Conservation (phyloP, 2,797 vertebrate species). For the Poeciliopsis gracilis region DNA sequence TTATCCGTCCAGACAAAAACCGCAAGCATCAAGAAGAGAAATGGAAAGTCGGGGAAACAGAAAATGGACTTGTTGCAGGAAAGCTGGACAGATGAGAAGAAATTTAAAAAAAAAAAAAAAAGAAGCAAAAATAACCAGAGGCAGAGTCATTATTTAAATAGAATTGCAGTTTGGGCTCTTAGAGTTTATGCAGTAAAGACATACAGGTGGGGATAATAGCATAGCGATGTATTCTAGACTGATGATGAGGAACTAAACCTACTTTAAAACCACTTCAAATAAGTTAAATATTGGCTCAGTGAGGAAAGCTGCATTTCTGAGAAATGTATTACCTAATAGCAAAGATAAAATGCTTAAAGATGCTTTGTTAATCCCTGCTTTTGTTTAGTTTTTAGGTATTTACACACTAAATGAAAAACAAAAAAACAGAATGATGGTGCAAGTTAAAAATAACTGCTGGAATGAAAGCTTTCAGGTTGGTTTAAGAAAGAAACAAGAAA, state of each 20-base stretch:
- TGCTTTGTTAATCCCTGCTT: background rate
- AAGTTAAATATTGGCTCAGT: constrained; percentile 5
- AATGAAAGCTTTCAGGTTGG: background rate
- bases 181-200: background rate
- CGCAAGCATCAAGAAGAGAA: constrained; percentile 30
- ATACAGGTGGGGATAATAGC: background rate
- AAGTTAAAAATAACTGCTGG: background rate
- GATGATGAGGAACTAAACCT: background rate
- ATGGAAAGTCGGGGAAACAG: constrained; percentile 10
- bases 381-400: background rate
- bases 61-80: background rate
- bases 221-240: background rate
- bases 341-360: background rate
- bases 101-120: background rate
- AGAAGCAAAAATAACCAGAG: constrained; percentile 9
- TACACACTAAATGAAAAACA: background rate
- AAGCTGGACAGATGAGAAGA: background rate
- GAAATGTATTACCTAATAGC: background rate
- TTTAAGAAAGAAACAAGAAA: background rate
- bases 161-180: background rate
- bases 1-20: constrained; percentile 39
- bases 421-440: background rate
- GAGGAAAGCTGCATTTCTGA: background rate
- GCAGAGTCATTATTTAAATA: constrained; percentile 37
- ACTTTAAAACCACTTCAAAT: background rate